phyloP scores from a whole-genome alignment of 2,113 vertebrate species.

The Aldabrachelys gigantea region DNA sequence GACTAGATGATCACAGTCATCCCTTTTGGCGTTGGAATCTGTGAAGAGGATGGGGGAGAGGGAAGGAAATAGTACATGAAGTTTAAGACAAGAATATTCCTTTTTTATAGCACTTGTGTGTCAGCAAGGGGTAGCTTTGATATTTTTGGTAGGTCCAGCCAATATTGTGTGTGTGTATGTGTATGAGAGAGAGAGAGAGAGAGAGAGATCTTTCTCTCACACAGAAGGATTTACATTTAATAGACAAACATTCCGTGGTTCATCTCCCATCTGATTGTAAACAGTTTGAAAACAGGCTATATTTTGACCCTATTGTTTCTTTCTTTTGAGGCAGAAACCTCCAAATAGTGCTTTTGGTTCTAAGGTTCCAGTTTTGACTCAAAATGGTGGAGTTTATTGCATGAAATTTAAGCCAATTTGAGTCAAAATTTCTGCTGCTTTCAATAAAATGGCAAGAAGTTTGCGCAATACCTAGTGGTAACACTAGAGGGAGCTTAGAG shows the following conservation, averaged over 20 bases:
- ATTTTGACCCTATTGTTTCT: not conserved
- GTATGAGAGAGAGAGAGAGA: not conserved
- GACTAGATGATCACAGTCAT: not conserved
- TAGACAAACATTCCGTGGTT: not conserved
- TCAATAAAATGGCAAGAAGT: not conserved
- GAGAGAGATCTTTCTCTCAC: not conserved
- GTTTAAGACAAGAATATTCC: not conserved
- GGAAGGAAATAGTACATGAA: conserved; percentile 20
- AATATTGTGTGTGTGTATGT: not conserved
- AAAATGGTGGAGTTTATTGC: not conserved
- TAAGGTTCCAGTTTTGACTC: not conserved
- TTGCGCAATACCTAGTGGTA: not conserved
- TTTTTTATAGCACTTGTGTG: not conserved
- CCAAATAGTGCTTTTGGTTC: not conserved
- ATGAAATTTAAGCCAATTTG: not conserved
- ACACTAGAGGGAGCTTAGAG: too few species aligned
- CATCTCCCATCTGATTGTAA: not conserved
- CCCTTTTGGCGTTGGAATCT: not conserved
- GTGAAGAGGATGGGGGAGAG: not conserved
- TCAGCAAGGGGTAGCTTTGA: not conserved
- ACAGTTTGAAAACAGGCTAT: not conserved
- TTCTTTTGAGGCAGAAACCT: not conserved
- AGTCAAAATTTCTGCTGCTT: not conserved
- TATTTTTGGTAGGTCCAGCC: not conserved
- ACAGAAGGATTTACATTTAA: not conserved